A percentile compares a stretch with the other conserved stretches of the same genome.
Evolutionary conservation across 2,113 vertebrate species (phyloP).

Genomic region (Microtus oregoni): DNA sequence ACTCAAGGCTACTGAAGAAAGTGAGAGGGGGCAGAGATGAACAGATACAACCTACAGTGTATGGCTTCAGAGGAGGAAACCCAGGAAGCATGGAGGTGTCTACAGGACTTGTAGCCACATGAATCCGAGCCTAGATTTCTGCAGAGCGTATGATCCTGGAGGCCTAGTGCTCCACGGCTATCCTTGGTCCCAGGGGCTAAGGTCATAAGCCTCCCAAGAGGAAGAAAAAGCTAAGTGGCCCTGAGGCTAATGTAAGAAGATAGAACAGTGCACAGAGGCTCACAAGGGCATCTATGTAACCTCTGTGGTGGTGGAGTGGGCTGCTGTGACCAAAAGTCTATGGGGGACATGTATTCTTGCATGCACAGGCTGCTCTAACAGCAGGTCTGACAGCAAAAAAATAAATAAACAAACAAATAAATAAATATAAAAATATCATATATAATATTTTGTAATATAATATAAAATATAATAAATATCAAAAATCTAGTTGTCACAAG

Average conservation of each 20-base stretch:
- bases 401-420: too few relatives aligned
- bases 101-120: background rate
- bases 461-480: too few relatives aligned
- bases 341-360: background rate
- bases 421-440: too few relatives aligned
- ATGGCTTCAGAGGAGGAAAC: too few relatives aligned
- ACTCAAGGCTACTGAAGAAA: too few relatives aligned
- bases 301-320: background rate
- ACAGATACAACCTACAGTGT: too few relatives aligned
- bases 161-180: background rate
- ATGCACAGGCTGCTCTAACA: background rate
- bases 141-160: background rate
- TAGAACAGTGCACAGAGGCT: background rate
- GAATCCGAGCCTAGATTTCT: background rate
- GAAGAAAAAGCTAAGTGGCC: background rate
- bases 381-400: background rate
- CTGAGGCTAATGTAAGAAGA: background rate
- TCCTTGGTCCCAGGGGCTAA: background rate
- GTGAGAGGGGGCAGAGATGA: too few relatives aligned
- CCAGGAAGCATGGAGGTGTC: too few relatives aligned
- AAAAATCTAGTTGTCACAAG: background rate
- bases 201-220: background rate
- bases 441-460: too few relatives aligned
- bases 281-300: rapidly evolving
- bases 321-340: background rate